These are phyloP conservation scores for Cairina moschata DNA, from an alignment of 2,113 vertebrate species.

Conservation along the genomic window DNA sequence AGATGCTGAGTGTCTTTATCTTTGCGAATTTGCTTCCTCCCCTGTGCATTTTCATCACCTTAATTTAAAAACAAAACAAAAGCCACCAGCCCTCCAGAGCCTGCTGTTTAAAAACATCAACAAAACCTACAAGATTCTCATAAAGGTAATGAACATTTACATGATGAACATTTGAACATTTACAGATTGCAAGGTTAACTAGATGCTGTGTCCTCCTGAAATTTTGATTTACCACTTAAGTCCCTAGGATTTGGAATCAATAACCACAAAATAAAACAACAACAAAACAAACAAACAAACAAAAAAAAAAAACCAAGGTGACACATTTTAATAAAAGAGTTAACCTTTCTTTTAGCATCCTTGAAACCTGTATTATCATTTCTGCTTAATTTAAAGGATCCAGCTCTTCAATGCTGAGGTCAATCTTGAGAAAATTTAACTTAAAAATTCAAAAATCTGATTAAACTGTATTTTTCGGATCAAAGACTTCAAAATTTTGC, in stretches of 20 bases:
- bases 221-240: not conserved
- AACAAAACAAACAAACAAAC: no score
- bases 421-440: not conserved
- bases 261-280: not conserved
- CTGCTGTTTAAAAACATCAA: not conserved
- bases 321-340: not conserved
- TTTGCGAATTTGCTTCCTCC: not conserved
- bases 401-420: not conserved
- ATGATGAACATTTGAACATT: not conserved
- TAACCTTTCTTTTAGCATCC: not conserved
- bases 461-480: not conserved
- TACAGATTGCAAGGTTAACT: not conserved
- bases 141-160: not conserved
- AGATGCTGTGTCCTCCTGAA: not conserved
- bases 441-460: not conserved
- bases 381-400: not conserved
- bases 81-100: not conserved
- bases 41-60: not conserved
- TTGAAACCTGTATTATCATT: not conserved
- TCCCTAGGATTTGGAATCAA: not conserved
- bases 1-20: not conserved
- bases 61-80: not conserved
- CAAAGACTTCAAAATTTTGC: not conserved
- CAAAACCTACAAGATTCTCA: not conserved
- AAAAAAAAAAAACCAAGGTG: not conserved